These are phyloP conservation scores for Hycleus cichorii DNA, from an alignment of 1,140 invertebrate species.

Conservation along the genomic window DNA sequence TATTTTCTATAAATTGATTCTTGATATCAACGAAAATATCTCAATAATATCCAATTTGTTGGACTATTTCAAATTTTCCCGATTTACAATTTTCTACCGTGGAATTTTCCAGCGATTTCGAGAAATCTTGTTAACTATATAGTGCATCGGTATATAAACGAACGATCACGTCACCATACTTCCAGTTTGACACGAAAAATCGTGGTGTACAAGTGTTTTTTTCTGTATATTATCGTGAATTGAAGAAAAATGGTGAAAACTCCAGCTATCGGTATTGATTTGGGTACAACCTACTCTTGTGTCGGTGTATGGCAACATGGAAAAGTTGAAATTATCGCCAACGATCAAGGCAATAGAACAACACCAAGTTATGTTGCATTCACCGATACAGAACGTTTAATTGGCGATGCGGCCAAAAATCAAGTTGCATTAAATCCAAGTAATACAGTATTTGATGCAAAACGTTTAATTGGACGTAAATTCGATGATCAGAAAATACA, in stretches of 20 bases:
- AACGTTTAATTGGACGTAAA: slow-evolving; percentile 49
- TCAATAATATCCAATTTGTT: too few relatives aligned
- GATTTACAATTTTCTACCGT: too few relatives aligned
- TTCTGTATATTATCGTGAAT: too few relatives aligned
- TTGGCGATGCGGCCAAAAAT: slow-evolving; percentile 94
- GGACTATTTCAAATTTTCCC: too few relatives aligned
- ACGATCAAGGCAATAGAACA: slow-evolving; percentile 91
- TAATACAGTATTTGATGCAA: slow-evolving; percentile 70
- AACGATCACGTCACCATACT: too few relatives aligned
- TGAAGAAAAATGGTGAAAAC: slow-evolving; percentile 56
- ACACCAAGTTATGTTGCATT: slow-evolving; percentile 95
- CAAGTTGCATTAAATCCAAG: slow-evolving; percentile 80
- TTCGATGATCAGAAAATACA: slow-evolving; percentile 62
- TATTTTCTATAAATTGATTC: too few relatives aligned
- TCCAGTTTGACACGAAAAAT: too few relatives aligned
- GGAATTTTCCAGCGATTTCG: too few relatives aligned
- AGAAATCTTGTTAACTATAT: too few relatives aligned
- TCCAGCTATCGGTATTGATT: slow-evolving; percentile 78
- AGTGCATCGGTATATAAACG: too few relatives aligned
- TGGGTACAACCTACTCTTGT: slow-evolving; percentile 80
- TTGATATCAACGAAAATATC: too few relatives aligned
- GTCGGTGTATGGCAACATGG: slow-evolving; percentile 83
- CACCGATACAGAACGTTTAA: slow-evolving; percentile 88
- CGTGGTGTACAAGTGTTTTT: too few relatives aligned
- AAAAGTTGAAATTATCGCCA: slow-evolving; percentile 84